Base-by-base conservation (phyloP, 1,140 invertebrate genomes). In the Panulirus ornatus region DNA sequence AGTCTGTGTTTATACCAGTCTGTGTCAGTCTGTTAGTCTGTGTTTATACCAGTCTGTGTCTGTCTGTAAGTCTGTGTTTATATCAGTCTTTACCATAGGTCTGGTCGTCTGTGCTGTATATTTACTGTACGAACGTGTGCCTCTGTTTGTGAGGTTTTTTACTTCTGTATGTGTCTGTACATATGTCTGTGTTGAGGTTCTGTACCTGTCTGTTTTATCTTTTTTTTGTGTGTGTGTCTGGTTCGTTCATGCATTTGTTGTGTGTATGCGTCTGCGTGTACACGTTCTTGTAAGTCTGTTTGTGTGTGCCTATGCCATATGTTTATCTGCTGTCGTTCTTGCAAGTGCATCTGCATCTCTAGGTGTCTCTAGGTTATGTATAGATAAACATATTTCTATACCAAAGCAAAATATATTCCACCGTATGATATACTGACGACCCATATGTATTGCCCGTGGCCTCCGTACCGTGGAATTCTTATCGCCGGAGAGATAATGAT, bases 21-120 rank as follows among this genome's bases (percentile, higher is more conserved):
- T 73, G 16, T 73, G 70, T 73, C 30, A 11, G 70, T 73, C 70
- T 73, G 70, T 73, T 34, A 11, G 70, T 73, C 70, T 34, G 30
- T 76, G 5, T n/a, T n/a, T n/a, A n/a, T n/a, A n/a, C n/a, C n/a
- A n/a, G n/a, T n/a, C n/a, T n/a, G n/a, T 76, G 27, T 76, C 27
- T 76, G 36, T 76, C 1, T 76, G 36, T 44, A 14, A 36, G 36
- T 44, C 73, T 76, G 73, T 76, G 11, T 38, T 30, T 76, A 3
- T 76, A 36, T 76, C 14, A 11, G 34, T 36, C 36, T 27, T 44
- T 40, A 16, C 40, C 40, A 5, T n/a, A 36, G 27, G n/a, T n/a
- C 44, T 19, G 14, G 3, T 19, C 27, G 14, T 79, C 19, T 40
- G 44, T 30, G 22, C 38, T 22, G 1, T 38, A 38, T 76, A n/a